Percentiles rank a stretch among this genome's conserved stretches.
phyloP scores from a whole-genome alignment of 1,140 invertebrate species.

The Neocloeon triangulifer region DNA sequence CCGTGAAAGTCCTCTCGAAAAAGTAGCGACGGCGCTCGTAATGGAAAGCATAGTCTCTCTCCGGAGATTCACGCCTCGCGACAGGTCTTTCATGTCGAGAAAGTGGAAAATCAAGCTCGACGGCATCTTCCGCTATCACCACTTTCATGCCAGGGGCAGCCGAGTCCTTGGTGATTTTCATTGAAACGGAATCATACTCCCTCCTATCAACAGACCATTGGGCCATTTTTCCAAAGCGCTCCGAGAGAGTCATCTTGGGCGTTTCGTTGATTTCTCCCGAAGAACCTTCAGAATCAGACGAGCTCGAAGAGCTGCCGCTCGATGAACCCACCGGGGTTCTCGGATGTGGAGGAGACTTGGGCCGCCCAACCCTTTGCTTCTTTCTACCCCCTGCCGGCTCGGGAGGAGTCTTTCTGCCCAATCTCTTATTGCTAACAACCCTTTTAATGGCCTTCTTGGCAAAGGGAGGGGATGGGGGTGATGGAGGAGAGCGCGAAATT shows the following conservation, averaged over 20 bases:
- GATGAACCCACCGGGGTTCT: not conserved
- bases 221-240: constrained; percentile 73
- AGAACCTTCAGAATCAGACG: constrained; percentile 1
- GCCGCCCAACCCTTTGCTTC: constrained; percentile 14
- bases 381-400: constrained; percentile 18
- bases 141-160: constrained; percentile 43
- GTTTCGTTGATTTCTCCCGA: constrained; percentile 15
- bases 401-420: not conserved
- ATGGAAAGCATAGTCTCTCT: constrained; percentile 8
- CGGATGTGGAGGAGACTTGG: constrained; percentile 1
- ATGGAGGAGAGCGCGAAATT: not conserved
- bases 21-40: constrained; percentile 18
- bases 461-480: constrained; percentile 17
- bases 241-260: constrained; percentile 40
- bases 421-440: constrained; percentile 19
- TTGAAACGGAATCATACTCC: constrained; percentile 35
- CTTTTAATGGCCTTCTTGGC: constrained; percentile 11
- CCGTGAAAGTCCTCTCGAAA: constrained; percentile 21
- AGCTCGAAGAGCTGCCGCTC: not conserved
- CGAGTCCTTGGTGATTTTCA: constrained; percentile 54
- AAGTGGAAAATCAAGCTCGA: not conserved
- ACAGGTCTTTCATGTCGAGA: not conserved
- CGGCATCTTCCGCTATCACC: constrained; percentile 32
- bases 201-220: constrained; percentile 61
- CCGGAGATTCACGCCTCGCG: not conserved